Percentiles rank a stretch among this genome's conserved stretches.
Evolutionary conservation across 2,113 vertebrate species (phyloP).

Genomic region (Heliornis fulica): DNA sequence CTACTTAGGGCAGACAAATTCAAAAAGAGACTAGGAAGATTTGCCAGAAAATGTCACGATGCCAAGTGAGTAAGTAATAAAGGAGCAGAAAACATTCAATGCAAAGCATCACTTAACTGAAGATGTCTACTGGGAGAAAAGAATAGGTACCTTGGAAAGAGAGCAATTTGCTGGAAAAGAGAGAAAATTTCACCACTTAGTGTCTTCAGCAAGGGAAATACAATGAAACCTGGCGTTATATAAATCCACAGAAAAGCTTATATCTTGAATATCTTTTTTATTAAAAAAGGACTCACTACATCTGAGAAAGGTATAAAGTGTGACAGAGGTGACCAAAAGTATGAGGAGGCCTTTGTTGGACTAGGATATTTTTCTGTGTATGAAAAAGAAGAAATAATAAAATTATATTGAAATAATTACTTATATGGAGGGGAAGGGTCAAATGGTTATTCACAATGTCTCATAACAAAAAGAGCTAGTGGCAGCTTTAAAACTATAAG

Average conservation of each 20-base stretch:
- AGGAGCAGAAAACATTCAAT: background rate
- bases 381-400: background rate
- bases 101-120: background rate
- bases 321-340: background rate
- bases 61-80: constrained; percentile 11
- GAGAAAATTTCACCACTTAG: background rate
- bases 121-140: background rate
- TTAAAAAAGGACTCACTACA: background rate
- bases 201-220: background rate
- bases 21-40: background rate
- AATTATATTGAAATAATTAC: background rate
- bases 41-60: constrained; percentile 7
- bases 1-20: constrained; percentile 14
- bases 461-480: background rate
- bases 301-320: background rate
- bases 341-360: background rate
- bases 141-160: background rate
- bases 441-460: background rate
- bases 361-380: background rate
- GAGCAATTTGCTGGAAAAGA: background rate
- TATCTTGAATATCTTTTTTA: background rate
- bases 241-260: background rate
- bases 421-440: background rate
- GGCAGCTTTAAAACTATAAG: background rate
- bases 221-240: background rate